These are phyloP conservation scores for Lucifuga dentata DNA, from an alignment of 2,113 vertebrate species.

Conservation along the genomic window DNA sequence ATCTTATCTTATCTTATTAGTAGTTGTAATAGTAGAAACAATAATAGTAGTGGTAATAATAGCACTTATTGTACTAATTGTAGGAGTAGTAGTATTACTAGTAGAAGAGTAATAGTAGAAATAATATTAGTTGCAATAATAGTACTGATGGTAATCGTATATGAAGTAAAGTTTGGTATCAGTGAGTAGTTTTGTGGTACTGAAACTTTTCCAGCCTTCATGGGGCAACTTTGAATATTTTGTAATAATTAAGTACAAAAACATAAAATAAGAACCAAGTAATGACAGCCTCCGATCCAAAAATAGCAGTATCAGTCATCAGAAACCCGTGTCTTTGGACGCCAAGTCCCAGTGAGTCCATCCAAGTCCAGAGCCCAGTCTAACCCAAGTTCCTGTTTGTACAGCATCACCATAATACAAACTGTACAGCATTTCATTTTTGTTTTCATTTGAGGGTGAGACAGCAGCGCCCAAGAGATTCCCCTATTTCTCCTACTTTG, in stretches of 20 bases:
- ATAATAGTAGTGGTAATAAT: too few relatives aligned
- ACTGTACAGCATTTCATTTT: slow-evolving; percentile 39
- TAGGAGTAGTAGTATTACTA: neutral
- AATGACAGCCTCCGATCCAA: slow-evolving; percentile 30
- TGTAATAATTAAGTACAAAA: neutral
- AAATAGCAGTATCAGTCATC: slow-evolving; percentile 18
- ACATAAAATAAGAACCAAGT: slow-evolving; percentile 27
- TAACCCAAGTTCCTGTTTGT: slow-evolving; percentile 51
- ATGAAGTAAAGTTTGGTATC: neutral
- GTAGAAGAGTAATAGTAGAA: neutral
- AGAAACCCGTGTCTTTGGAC: slow-evolving; percentile 31
- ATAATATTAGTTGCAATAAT: too few relatives aligned
- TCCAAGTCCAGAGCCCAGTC: slow-evolving; percentile 44
- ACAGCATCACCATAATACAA: slow-evolving; percentile 23
- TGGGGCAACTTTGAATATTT: neutral
- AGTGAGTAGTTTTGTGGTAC: neutral
- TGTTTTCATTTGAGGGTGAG: slow-evolving; percentile 62
- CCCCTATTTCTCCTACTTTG: slow-evolving; percentile 62
- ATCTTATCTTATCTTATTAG: too few relatives aligned
- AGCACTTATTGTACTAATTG: neutral
- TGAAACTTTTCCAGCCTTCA: slow-evolving; percentile 11
- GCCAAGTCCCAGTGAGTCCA: slow-evolving; percentile 42
- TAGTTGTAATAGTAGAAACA: neutral
- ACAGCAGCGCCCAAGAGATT: slow-evolving; percentile 50
- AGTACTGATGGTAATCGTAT: too few relatives aligned